Conservation (phyloP, 2,888 invertebrate genomes). For the Cephus runcator region DNA sequence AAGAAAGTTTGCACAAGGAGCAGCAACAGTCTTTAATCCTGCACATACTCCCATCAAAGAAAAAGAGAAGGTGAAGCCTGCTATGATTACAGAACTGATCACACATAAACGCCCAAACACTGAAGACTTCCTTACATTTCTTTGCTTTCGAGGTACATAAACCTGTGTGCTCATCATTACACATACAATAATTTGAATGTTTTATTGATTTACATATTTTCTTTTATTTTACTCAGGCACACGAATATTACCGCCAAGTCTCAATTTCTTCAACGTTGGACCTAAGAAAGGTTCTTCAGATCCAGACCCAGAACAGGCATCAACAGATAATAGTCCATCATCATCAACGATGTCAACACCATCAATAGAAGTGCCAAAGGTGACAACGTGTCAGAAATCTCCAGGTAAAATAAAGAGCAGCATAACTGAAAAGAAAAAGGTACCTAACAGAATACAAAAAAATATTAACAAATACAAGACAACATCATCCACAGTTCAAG, state of each 20-base stretch:
- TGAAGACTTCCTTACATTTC: conserved; percentile 86
- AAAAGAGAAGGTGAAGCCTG: conserved; percentile 67
- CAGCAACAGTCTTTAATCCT: conserved; percentile 70
- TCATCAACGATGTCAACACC: conserved; percentile 22
- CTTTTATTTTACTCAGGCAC: conserved; percentile 67
- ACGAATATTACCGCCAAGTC: conserved; percentile 75
- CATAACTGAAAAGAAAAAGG: conserved; percentile 47
- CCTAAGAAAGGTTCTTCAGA: conserved; percentile 51
- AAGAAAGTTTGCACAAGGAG: conserved; percentile 88
- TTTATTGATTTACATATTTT: conserved; percentile 12
- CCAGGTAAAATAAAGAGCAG: conserved; percentile 57
- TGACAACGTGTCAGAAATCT: conserved; percentile 41
- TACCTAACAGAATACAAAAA: conserved; percentile 39
- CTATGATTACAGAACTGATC: conserved; percentile 72
- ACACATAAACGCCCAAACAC: conserved; percentile 80
- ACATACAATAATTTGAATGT: conserved; percentile 4
- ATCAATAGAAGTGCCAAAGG: conserved; percentile 6
- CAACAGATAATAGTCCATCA: conserved; percentile 25
- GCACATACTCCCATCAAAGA: conserved; percentile 72
- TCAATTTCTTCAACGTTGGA: conserved; percentile 74
- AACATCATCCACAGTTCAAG: conserved; percentile 67
- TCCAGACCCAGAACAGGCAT: conserved; percentile 29
- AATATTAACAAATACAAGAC: conserved; percentile 52
- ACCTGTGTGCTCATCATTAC: not conserved
- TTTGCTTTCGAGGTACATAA: conserved; percentile 79